phyloP scores from a whole-genome alignment of 1,140 invertebrate species.

The Heliothis virescens region DNA sequence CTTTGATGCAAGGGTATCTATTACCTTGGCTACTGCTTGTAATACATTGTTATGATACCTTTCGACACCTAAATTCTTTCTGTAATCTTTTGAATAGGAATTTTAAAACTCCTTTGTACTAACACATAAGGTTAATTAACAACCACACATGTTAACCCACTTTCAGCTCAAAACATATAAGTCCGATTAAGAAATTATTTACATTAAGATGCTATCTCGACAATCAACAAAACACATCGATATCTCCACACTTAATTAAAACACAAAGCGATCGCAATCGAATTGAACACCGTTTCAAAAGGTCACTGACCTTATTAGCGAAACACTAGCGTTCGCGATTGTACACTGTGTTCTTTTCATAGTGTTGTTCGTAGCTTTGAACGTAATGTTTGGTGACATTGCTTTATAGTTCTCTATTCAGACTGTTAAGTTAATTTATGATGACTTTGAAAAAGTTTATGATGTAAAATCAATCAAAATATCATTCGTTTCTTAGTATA shows the following conservation, averaged over 20 bases:
- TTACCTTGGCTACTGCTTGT: slow-evolving; percentile 2
- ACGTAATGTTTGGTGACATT: slow-evolving; percentile 60
- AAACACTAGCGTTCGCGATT: slow-evolving; percentile 68
- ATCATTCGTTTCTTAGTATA: slow-evolving; percentile 49
- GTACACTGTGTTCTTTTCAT: slow-evolving; percentile 72
- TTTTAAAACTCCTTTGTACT: neutral
- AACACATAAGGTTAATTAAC: neutral
- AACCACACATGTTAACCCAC: slow-evolving; percentile 16
- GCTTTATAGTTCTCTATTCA: slow-evolving; percentile 65
- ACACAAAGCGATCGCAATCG: slow-evolving; percentile 52
- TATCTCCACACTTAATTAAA: slow-evolving; percentile 44
- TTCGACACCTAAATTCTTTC: slow-evolving; percentile 3
- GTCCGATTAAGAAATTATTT: slow-evolving; percentile 44
- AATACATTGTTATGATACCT: neutral
- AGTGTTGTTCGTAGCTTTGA: slow-evolving; percentile 30
- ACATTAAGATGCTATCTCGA: slow-evolving; percentile 47
- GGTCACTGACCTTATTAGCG: slow-evolving; percentile 71
- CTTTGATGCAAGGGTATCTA: slow-evolving; percentile 16
- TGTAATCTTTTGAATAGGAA: neutral
- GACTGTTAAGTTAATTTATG: slow-evolving; percentile 70
- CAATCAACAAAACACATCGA: slow-evolving; percentile 39
- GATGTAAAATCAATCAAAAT: slow-evolving; percentile 78
- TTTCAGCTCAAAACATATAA: neutral
- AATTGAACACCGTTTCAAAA: slow-evolving; percentile 50
- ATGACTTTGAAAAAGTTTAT: slow-evolving; percentile 72